These are phyloP conservation scores for Nomada fabriciana DNA, from an alignment of 2,888 invertebrate genomes.

Conservation along the genomic window DNA sequence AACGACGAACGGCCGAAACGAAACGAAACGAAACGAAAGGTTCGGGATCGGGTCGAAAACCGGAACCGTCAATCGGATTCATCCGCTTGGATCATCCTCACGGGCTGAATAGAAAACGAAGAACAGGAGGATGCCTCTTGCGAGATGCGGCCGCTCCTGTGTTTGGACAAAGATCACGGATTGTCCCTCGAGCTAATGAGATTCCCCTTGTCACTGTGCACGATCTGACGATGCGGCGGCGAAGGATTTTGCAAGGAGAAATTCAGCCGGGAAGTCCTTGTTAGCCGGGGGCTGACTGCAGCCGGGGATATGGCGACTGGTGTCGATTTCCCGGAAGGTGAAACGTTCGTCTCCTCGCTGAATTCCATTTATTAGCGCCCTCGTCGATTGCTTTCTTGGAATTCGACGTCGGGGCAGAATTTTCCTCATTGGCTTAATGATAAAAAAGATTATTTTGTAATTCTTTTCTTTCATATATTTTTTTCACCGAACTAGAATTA, in stretches of 20 bases:
- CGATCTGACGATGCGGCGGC: constrained; percentile 62
- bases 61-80: constrained; percentile 71
- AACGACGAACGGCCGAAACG: constrained; percentile 49
- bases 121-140: constrained; percentile 48
- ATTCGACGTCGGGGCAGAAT: neutral
- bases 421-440: neutral
- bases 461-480: no score
- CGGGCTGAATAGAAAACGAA: constrained; percentile 52
- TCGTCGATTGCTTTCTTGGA: constrained; percentile 17
- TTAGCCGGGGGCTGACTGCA: constrained; percentile 56
- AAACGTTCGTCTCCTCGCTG: constrained; percentile 34
- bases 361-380: constrained; percentile 49
- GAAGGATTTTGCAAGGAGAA: constrained; percentile 65
- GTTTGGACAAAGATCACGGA: constrained; percentile 73
- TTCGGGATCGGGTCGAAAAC: constrained; percentile 62
- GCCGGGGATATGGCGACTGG: constrained; percentile 50
- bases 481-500: no score
- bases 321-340: constrained; percentile 69
- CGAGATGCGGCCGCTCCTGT: constrained; percentile 55
- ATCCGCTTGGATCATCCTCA: constrained; percentile 63
- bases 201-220: constrained; percentile 70
- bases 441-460: neutral
- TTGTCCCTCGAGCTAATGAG: constrained; percentile 69
- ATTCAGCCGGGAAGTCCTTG: constrained; percentile 67
- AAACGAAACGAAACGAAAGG: constrained; percentile 21